Evolutionary conservation across 1,140 invertebrate species (phyloP).

Genomic region (Drosophila melanica): DNA sequence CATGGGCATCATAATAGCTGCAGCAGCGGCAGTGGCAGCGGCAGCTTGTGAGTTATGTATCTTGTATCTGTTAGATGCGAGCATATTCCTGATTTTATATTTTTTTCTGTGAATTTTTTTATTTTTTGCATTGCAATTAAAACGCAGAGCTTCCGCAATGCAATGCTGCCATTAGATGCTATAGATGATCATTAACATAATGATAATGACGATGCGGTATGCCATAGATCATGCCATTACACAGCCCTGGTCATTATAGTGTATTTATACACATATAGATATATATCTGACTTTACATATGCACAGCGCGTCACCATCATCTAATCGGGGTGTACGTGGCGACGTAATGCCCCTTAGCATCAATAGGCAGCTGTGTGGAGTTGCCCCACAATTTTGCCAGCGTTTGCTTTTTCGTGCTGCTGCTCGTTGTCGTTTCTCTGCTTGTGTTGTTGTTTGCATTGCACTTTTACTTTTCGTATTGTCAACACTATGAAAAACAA

Average conservation of each 20-base stretch:
- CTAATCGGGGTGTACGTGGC: not conserved
- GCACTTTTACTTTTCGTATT: conserved; percentile 74
- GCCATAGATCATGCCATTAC: not conserved
- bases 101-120: not conserved
- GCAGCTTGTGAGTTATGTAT: conserved; percentile 28
- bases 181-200: conserved; percentile 18
- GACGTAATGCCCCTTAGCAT: conserved; percentile 28
- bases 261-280: not conserved
- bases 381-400: conserved; percentile 26
- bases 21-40: not conserved
- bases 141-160: conserved; percentile 62
- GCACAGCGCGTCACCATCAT: not conserved
- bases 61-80: conserved; percentile 37
- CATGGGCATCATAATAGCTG: conserved; percentile 30
- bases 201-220: conserved; percentile 7
- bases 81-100: not conserved
- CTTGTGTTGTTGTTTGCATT: conserved; percentile 5
- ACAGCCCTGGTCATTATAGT: conserved; percentile 19
- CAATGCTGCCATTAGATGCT: conserved; percentile 31
- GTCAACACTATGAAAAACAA: conserved; percentile 65
- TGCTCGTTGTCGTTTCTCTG: not conserved
- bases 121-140: conserved; percentile 58
- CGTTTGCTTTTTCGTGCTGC: conserved; percentile 16
- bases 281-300: not conserved
- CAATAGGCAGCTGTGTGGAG: not conserved